Conservation (phyloP, 2,888 invertebrate genomes). For the Atrina japonica region DNA sequence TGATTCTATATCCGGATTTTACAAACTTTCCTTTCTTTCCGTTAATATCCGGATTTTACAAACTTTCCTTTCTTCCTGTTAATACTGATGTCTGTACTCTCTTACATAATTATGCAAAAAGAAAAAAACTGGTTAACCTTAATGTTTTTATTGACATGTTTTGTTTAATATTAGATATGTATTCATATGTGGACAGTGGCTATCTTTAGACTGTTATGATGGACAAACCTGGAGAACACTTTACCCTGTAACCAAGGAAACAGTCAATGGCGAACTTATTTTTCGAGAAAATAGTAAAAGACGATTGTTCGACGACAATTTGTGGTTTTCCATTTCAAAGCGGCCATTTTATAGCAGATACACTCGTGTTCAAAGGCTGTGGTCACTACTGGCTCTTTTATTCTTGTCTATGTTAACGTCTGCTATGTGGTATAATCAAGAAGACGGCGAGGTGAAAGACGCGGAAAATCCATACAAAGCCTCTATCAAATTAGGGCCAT, state of each 20-base stretch:
- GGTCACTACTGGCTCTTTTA: constrained; percentile 51
- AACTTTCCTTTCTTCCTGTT: no score
- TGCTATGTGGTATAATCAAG: constrained; percentile 61
- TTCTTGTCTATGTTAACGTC: constrained; percentile 61
- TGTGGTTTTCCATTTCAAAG: constrained; percentile 59
- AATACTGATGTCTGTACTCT: no score
- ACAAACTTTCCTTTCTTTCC: no score
- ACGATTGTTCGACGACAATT: constrained; percentile 56
- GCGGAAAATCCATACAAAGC: background rate
- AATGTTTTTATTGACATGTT: no score
- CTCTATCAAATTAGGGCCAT: constrained; percentile 46
- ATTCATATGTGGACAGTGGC: constrained; percentile 55
- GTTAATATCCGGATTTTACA: no score
- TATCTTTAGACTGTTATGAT: constrained; percentile 48
- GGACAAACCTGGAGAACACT: constrained; percentile 46
- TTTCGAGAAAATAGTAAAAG: constrained; percentile 16
- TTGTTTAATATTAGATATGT: constrained; percentile 41
- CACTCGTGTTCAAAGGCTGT: constrained; percentile 59
- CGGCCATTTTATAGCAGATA: constrained; percentile 58
- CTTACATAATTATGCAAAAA: no score
- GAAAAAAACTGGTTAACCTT: no score
- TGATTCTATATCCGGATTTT: no score
- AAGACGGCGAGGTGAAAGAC: constrained; percentile 29
- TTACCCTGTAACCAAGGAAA: constrained; percentile 29
- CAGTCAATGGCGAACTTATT: background rate